These are phyloP conservation scores for Rhinichthys klamathensis DNA, from an alignment of 2,113 vertebrate genomes.

Conservation along the genomic window DNA sequence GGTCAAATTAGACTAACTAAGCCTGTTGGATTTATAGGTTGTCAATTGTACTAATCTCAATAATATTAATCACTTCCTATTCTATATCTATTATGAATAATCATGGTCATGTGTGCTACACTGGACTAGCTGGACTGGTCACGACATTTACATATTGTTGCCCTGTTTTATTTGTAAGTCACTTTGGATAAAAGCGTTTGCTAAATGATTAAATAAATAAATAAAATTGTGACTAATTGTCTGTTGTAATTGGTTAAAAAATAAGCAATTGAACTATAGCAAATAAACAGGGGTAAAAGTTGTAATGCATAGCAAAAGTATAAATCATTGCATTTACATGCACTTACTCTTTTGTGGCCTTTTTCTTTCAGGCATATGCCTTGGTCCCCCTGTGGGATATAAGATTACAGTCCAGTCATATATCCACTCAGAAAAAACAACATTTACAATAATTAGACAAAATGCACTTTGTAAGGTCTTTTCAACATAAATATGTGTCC, in stretches of 20 bases:
- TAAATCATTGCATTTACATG: background rate
- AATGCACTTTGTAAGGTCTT: background rate
- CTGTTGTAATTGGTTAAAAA: no score
- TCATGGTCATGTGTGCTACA: no score
- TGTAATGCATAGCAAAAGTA: background rate
- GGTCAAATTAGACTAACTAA: background rate
- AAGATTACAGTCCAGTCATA: background rate
- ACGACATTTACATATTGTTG: no score
- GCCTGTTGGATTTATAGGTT: background rate
- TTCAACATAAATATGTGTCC: background rate
- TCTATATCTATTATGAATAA: no score
- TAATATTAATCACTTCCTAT: no score
- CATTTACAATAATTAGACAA: background rate
- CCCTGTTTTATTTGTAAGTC: no score
- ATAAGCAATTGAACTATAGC: no score
- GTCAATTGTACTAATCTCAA: background rate
- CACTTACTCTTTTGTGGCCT: background rate
- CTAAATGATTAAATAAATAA: no score
- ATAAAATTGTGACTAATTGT: no score
- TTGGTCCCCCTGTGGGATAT: background rate
- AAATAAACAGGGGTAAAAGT: no score
- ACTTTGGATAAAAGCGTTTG: no score
- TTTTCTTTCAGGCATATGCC: background rate
- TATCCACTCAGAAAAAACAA: background rate
- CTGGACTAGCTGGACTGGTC: no score